These are phyloP conservation scores for Ameiurus melas DNA, from an alignment of 2,113 vertebrate genomes.

Conservation along the genomic window DNA sequence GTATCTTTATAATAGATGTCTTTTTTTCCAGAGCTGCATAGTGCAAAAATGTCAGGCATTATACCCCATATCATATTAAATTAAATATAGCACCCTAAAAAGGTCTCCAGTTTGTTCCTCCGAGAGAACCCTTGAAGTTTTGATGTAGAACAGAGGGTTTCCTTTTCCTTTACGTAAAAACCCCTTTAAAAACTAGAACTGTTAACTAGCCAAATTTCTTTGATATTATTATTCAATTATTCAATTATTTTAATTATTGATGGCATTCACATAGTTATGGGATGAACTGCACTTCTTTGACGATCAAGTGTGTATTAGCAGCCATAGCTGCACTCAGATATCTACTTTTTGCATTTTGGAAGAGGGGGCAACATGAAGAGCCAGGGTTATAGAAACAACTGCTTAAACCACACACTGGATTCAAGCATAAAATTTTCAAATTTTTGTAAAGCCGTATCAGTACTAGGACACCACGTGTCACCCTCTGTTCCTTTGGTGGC, in stretches of 20 bases:
- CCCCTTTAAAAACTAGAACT: not conserved
- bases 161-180: not conserved
- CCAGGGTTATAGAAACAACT: not conserved
- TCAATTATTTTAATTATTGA: not conserved
- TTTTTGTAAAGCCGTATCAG: not conserved
- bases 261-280: not conserved
- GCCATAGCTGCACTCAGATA: not conserved
- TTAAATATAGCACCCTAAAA: not conserved
- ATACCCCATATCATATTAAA: too few relatives aligned
- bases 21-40: not conserved
- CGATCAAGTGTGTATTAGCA: not conserved
- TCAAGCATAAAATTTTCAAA: not conserved
- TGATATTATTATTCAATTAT: not conserved
- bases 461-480: not conserved
- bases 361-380: not conserved
- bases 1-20: not conserved
- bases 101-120: not conserved
- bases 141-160: not conserved
- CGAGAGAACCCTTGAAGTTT: not conserved
- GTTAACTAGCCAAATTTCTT: not conserved
- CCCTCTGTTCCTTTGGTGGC: not conserved
- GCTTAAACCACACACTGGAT: not conserved
- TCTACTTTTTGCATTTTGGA: not conserved
- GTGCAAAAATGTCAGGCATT: not conserved
- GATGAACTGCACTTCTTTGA: not conserved